Evolutionary conservation across 2,888 invertebrate species (phyloP).

Genomic region (Tricholauxania praeusta): DNA sequence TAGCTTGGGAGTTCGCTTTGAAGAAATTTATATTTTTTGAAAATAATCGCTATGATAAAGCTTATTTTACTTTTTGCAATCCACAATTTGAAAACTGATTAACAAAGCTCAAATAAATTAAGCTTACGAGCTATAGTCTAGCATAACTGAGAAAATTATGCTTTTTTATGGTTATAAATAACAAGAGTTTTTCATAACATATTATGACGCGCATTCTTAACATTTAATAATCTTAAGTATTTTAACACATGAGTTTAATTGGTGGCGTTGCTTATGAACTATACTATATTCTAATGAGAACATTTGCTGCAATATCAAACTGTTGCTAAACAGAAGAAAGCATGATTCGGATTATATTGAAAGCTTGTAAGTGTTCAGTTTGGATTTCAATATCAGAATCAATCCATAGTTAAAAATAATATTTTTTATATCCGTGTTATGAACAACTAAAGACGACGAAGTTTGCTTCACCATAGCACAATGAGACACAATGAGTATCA

Average conservation of each 20-base stretch:
- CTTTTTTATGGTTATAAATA: too few species aligned
- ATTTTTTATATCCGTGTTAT: neutral
- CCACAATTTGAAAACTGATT: too few species aligned
- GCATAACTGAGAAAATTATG: too few species aligned
- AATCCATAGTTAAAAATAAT: neutral
- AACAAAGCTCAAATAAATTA: too few species aligned
- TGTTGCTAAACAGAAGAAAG: neutral
- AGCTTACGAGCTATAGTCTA: too few species aligned
- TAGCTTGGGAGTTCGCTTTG: neutral
- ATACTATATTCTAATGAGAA: constrained; percentile 19
- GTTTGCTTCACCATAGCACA: constrained; percentile 16
- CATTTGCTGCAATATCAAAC: constrained; percentile 16
- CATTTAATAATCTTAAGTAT: neutral
- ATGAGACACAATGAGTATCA: constrained; percentile 37
- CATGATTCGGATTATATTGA: neutral
- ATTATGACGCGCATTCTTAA: neutral
- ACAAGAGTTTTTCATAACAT: neutral
- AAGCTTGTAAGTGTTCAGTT: neutral
- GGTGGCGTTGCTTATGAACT: constrained; percentile 28
- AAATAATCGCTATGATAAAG: too few species aligned
- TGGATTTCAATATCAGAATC: neutral
- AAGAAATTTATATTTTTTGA: too few species aligned
- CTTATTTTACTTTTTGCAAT: too few species aligned
- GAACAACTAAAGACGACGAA: neutral
- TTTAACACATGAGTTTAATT: constrained; percentile 24